Conservation (phyloP, 2,888 invertebrate genomes). For the Azorinus chamasolen region DNA sequence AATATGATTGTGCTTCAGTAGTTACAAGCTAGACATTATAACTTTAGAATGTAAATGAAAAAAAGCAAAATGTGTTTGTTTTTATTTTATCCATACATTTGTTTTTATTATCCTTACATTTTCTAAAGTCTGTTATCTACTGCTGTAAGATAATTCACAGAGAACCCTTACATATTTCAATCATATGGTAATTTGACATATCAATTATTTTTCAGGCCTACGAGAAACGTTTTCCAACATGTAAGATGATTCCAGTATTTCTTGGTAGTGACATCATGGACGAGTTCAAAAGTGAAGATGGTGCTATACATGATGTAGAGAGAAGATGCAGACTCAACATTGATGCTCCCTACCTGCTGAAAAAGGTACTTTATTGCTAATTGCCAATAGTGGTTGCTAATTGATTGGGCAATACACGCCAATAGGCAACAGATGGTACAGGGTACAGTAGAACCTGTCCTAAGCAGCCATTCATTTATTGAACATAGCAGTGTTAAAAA, state of each 20-base stretch:
- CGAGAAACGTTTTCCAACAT: constrained; percentile 96
- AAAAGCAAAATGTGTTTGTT: too few species aligned
- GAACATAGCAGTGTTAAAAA: too few species aligned
- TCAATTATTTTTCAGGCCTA: constrained; percentile 91
- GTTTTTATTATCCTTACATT: neutral
- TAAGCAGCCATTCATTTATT: too few species aligned
- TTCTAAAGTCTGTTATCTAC: neutral
- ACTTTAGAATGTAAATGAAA: too few species aligned
- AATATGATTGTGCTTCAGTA: too few species aligned
- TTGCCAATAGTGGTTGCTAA: neutral
- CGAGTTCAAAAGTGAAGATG: constrained; percentile 92
- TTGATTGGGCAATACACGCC: neutral
- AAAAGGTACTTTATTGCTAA: constrained; percentile 90
- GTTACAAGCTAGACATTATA: too few species aligned
- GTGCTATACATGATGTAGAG: constrained; percentile 92
- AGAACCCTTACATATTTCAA: neutral
- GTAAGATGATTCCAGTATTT: constrained; percentile 97
- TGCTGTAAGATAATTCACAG: neutral
- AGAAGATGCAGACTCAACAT: constrained; percentile 96
- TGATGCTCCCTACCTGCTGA: constrained; percentile 97
- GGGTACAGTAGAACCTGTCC: too few species aligned
- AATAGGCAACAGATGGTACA: too few species aligned
- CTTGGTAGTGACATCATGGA: constrained; percentile 93
- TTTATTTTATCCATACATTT: neutral
- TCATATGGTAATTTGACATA: neutral